Evolutionary conservation across 1,140 invertebrate genomes (phyloP).

Genomic region (Drosophila lacteicornis): DNA sequence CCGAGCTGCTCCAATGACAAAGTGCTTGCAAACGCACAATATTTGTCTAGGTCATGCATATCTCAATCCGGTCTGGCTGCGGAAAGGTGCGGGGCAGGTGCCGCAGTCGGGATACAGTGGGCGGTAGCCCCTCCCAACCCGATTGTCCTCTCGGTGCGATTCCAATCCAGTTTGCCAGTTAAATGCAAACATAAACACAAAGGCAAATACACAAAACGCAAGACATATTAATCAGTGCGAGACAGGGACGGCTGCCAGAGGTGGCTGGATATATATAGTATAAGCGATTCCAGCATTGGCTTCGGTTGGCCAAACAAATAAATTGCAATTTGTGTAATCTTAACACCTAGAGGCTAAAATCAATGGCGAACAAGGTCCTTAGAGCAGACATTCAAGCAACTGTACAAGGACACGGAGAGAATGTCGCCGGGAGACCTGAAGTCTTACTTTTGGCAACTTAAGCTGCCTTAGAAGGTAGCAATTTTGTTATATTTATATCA

Average conservation of each 20-base stretch:
- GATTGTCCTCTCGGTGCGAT: constrained; percentile 1
- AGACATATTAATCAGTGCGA: constrained; percentile 76
- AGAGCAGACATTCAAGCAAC: constrained; percentile 4
- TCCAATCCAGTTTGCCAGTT: constrained; percentile 57
- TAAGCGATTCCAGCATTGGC: constrained; percentile 68
- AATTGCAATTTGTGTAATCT: constrained; percentile 83
- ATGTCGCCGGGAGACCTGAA: no score
- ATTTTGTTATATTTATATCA: no score
- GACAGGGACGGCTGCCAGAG: constrained; percentile 17
- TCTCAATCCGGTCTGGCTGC: constrained; percentile 43
- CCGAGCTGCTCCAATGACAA: constrained; percentile 63
- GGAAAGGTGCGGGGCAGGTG: constrained; percentile 10
- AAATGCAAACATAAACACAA: constrained; percentile 75
- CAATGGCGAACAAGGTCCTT: constrained; percentile 54
- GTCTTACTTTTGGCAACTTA: no score
- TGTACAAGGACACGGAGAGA: neutral
- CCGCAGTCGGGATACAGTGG: constrained; percentile 1
- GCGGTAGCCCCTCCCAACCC: neutral
- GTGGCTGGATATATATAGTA: constrained; percentile 6
- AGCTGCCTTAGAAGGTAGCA: no score
- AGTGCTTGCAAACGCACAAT: constrained; percentile 79
- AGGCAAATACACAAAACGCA: constrained; percentile 63
- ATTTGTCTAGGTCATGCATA: constrained; percentile 80
- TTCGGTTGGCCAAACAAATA: constrained; percentile 77
- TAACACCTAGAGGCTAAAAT: constrained; percentile 77